A percentile compares a stretch with the other conserved stretches of the same genome.
These are phyloP conservation scores for Drepana falcataria DNA, from an alignment of 2,888 invertebrate genomes.

Conservation along the genomic window DNA sequence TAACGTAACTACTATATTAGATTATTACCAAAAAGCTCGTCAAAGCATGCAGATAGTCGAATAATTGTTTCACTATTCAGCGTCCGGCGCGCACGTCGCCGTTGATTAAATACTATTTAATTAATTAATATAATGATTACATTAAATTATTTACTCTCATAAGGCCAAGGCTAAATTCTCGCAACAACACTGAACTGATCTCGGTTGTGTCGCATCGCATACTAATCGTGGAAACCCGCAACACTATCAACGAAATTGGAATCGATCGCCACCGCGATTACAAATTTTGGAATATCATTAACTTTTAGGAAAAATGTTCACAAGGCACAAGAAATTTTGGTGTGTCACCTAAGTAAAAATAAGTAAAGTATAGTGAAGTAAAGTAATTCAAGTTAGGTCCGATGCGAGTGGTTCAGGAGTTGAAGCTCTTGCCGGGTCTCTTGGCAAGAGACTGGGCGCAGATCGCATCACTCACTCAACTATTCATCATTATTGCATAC, in stretches of 20 bases:
- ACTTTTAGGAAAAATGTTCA: constrained; percentile 38
- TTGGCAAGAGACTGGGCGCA: constrained; percentile 36
- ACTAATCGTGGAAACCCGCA: constrained; percentile 35
- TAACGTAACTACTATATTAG: constrained; percentile 76
- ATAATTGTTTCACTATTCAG: constrained; percentile 72
- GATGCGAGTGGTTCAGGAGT: constrained; percentile 44
- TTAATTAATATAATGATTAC: constrained; percentile 68
- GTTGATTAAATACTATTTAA: constrained; percentile 55
- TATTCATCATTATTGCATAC: constrained; percentile 50
- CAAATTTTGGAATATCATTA: constrained; percentile 33
- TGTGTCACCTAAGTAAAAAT: constrained; percentile 40
- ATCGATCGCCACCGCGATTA: constrained; percentile 32
- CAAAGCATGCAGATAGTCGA: constrained; percentile 78
- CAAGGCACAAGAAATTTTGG: constrained; percentile 74
- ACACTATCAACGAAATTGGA: constrained; percentile 22
- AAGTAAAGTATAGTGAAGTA: constrained; percentile 21
- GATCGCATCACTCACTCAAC: constrained; percentile 33
- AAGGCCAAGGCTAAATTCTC: constrained; percentile 80
- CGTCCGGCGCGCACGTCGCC: constrained; percentile 63
- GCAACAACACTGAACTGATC: constrained; percentile 72
- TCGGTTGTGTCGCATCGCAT: constrained; percentile 61
- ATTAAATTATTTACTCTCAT: constrained; percentile 76
- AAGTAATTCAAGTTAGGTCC: constrained; percentile 17
- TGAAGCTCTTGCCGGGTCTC: constrained; percentile 33
- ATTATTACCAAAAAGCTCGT: constrained; percentile 79